These are phyloP conservation scores for Cataglyphis rosenhaueri DNA, from an alignment of 2,888 invertebrate genomes.

Conservation along the genomic window DNA sequence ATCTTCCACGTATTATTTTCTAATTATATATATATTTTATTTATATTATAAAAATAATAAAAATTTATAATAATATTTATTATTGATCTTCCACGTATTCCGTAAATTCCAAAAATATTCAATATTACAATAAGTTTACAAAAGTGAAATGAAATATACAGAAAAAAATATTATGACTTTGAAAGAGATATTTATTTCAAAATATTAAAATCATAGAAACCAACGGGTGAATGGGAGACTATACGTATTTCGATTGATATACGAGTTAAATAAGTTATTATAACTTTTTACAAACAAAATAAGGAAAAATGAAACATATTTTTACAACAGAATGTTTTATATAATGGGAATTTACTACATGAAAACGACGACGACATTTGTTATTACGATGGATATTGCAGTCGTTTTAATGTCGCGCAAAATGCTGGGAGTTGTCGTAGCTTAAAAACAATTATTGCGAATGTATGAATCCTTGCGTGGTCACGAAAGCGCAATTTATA, in stretches of 20 bases:
- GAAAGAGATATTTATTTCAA: background rate
- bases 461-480: background rate
- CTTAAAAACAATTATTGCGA: slow-evolving; percentile 36
- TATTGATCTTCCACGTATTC: background rate
- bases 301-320: background rate
- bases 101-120: background rate
- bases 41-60: slow-evolving; percentile 10
- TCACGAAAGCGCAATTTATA: slow-evolving; percentile 33
- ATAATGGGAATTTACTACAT: background rate
- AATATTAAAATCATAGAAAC: background rate
- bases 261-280: slow-evolving; percentile 1
- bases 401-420: slow-evolving; percentile 13
- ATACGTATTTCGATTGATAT: background rate
- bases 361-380: background rate
- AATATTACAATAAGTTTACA: background rate
- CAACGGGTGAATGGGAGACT: background rate
- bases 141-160: slow-evolving; percentile 5
- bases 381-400: slow-evolving; percentile 16
- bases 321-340: background rate
- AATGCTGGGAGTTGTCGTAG: background rate
- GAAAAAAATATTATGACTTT: slow-evolving; percentile 1
- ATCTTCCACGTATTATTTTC: background rate
- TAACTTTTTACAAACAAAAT: slow-evolving; percentile 10
- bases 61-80: background rate
- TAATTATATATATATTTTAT: background rate